These are phyloP conservation scores for Solea solea DNA, from an alignment of 2,113 vertebrate species.

Conservation along the genomic window DNA sequence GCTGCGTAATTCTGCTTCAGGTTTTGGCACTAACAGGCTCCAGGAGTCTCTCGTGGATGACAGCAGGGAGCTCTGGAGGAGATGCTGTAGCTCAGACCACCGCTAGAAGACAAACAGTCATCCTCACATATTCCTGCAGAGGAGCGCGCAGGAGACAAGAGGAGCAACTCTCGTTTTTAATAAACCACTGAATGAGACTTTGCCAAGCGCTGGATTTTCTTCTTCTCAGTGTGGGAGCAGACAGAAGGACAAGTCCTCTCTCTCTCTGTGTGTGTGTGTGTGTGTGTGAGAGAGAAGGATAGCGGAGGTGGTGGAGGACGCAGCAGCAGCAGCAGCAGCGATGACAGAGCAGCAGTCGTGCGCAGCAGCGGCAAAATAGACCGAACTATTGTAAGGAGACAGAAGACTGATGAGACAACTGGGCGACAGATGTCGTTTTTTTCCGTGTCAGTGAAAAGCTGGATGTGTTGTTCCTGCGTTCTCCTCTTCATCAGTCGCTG, in stretches of 20 bases:
- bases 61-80: conserved; percentile 65
- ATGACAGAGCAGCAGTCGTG: conserved; percentile 67
- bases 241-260: conserved; percentile 34
- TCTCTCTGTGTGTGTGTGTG: conserved; percentile 32
- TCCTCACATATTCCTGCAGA: conserved; percentile 37
- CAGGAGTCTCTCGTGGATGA: conserved; percentile 66
- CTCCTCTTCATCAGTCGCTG: conserved; percentile 37
- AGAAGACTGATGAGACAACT: conserved; percentile 64
- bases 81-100: conserved; percentile 70
- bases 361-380: conserved; percentile 66
- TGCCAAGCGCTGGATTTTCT: conserved; percentile 38
- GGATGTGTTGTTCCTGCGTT: conserved; percentile 50
- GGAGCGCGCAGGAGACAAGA: not conserved
- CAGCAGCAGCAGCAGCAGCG: conserved; percentile 64
- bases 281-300: not conserved
- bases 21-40: conserved; percentile 73
- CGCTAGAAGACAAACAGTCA: conserved; percentile 66
- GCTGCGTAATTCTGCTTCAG: conserved; percentile 74
- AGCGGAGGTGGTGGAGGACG: conserved; percentile 42
- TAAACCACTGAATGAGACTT: conserved; percentile 64
- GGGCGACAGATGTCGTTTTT: conserved; percentile 73
- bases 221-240: conserved; percentile 12
- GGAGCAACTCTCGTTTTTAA: not conserved
- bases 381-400: conserved; percentile 68
- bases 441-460: conserved; percentile 43